Base-by-base conservation (phyloP, 2,888 invertebrate genomes). In the Drosophila longiperda region DNA sequence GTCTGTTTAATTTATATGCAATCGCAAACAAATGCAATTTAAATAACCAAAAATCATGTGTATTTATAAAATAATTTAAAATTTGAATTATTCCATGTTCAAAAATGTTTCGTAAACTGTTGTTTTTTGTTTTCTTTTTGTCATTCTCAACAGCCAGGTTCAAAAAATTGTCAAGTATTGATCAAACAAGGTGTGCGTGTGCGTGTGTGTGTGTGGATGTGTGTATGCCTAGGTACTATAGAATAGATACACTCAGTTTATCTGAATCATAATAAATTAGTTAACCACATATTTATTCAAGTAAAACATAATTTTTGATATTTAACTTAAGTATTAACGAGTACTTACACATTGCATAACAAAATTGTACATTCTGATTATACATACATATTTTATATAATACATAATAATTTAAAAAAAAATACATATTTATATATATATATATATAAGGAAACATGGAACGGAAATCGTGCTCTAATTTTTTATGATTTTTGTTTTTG, bases 331-430 rank as follows among this genome's bases (percentile, higher is more conserved):
- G 38, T 65, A 61, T 73, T 84, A 76, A 59, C 73, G 71, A 82
- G 61, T 82, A 72, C 87, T 87, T 87, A 87, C 69, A 82, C 85
- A 83, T 87, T 84, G 88, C 88, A 84, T 88, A 84, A 88, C 88
- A 84, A 88, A 75, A 85, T 80, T 86, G 57, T 87, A 85, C 75
- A 88, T 75, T 83, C 73, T 72, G 78, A 80, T 66, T 66, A 78
- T 67, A 78, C 71, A 64, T 63, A 71, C 26, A 71, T 68, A 70
- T 66, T 58, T 57, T 54, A 80, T 65, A 78, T 65, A 66, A 57
- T 84, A 78, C 66, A 71, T 62, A 83, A 82, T 87, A 84, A 87
- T 82, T 62, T 34, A 66, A 61, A 60, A 73, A 58, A 80, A 79
- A 55, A 11, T 12, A 36, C 2, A 36, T 12, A 42, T 45, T n/a